Evolutionary conservation across 2,888 invertebrate species (phyloP).

Genomic region (Philereme vetulata): DNA sequence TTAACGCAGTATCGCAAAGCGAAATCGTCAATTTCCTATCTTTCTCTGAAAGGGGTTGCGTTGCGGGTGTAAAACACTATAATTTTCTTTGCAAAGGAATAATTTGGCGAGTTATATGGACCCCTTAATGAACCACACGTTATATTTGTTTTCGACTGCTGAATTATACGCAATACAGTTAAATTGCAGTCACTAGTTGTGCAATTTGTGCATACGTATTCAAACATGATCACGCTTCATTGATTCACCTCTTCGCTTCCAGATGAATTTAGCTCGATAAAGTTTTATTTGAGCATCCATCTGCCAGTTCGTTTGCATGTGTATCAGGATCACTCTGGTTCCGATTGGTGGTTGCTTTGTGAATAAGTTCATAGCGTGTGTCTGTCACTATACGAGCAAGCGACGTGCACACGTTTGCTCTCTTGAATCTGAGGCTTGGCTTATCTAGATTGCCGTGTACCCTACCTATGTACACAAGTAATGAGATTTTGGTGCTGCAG

Average conservation of each 20-base stretch:
- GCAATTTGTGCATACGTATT: not conserved
- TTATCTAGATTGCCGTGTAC: constrained; percentile 53
- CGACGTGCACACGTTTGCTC: constrained; percentile 47
- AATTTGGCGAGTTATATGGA: constrained; percentile 30
- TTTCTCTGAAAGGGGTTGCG: constrained; percentile 47
- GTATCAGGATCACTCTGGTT: constrained; percentile 50
- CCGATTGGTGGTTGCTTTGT: constrained; percentile 50
- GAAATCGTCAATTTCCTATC: constrained; percentile 68
- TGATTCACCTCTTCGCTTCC: constrained; percentile 24
- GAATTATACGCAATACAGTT: not conserved
- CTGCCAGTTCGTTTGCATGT: constrained; percentile 40
- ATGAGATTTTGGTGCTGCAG: constrained; percentile 50
- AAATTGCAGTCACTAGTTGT: not conserved
- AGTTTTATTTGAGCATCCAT: constrained; percentile 42
- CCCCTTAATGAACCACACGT: constrained; percentile 6
- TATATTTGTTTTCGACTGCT: not conserved
- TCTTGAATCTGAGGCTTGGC: constrained; percentile 49
- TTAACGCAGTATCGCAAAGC: constrained; percentile 70
- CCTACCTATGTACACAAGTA: constrained; percentile 49
- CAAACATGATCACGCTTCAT: not conserved
- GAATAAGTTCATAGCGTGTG: constrained; percentile 51
- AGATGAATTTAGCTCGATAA: constrained; percentile 42
- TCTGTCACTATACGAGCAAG: constrained; percentile 47
- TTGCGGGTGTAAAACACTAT: constrained; percentile 41
- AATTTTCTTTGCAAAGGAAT: constrained; percentile 43